Evolutionary conservation across 2,797 vertebrate species (phyloP).

Genomic region (Pygocentrus nattereri): DNA sequence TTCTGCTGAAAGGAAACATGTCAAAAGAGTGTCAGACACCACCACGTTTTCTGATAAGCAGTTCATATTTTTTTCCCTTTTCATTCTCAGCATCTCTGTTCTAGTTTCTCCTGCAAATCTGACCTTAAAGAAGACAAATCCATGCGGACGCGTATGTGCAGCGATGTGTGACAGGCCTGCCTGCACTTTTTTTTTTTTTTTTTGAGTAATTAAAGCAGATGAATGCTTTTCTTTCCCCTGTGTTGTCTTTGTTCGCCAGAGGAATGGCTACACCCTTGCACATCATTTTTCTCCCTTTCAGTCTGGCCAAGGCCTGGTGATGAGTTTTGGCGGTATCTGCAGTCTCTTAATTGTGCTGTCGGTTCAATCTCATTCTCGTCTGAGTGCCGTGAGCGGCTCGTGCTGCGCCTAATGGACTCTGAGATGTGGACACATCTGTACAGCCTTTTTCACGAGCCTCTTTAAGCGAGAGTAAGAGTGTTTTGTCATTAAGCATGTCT

Average conservation of each 20-base stretch:
- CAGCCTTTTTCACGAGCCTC: slow-evolving; percentile 62
- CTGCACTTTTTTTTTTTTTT: slow-evolving; percentile 50
- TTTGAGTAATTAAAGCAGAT: slow-evolving; percentile 69
- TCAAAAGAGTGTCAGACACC: slow-evolving; percentile 73
- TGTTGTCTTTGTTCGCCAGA: slow-evolving; percentile 62
- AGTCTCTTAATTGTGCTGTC: slow-evolving; percentile 73
- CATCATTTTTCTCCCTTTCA: slow-evolving; percentile 49
- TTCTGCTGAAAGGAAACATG: slow-evolving; percentile 74
- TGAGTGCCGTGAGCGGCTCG: slow-evolving; percentile 63
- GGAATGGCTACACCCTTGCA: slow-evolving; percentile 64
- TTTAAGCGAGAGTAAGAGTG: slow-evolving; percentile 57
- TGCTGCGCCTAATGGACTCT: slow-evolving; percentile 68
- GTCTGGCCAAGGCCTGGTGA: slow-evolving; percentile 58
- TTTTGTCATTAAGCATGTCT: slow-evolving; percentile 72
- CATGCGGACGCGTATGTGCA: slow-evolving; percentile 52
- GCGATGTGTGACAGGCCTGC: slow-evolving; percentile 65
- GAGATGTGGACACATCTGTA: slow-evolving; percentile 61
- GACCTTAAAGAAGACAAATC: slow-evolving; percentile 66
- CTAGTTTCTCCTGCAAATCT: slow-evolving; percentile 62
- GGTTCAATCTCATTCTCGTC: slow-evolving; percentile 71
- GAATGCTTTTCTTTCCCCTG: slow-evolving; percentile 51
- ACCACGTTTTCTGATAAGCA: slow-evolving; percentile 70
- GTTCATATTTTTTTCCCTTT: slow-evolving; percentile 47
- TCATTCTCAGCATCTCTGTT: slow-evolving; percentile 57
- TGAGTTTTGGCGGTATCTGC: slow-evolving; percentile 65